Evolutionary conservation across 2,113 vertebrate species (phyloP).

Genomic region (Gobius niger): DNA sequence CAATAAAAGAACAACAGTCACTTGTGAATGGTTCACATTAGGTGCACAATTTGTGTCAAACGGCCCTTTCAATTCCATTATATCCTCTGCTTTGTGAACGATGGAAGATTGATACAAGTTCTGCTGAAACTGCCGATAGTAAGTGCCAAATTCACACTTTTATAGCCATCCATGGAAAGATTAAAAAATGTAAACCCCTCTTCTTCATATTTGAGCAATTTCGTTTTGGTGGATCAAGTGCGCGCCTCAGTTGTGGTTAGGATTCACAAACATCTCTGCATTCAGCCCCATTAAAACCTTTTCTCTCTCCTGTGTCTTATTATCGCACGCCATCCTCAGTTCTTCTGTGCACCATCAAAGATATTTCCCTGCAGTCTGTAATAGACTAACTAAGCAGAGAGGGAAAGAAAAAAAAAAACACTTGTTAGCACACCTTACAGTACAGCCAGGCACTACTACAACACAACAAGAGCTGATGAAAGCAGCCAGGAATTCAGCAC

Average conservation of each 20-base stretch:
- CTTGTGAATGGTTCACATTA: conserved; percentile 11
- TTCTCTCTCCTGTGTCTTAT: conserved; percentile 57
- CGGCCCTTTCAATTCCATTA: conserved; percentile 7
- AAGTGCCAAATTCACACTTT: neutral
- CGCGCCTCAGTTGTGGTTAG: conserved; percentile 36
- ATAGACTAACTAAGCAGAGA: conserved; percentile 59
- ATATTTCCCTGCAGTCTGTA: conserved; percentile 55
- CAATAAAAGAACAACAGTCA: conserved; percentile 16
- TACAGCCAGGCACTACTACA: conserved; percentile 25
- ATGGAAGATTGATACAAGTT: conserved; percentile 12
- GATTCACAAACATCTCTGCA: conserved; percentile 51
- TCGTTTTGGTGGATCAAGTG: conserved; percentile 32
- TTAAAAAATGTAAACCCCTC: neutral
- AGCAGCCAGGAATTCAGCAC: conserved; percentile 13
- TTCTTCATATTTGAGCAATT: conserved; percentile 11
- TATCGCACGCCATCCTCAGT: conserved; percentile 42
- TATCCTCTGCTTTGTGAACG: conserved; percentile 7
- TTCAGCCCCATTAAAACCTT: conserved; percentile 61
- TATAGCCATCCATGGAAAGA: neutral
- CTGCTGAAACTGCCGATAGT: neutral
- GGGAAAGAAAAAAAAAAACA: conserved; percentile 39
- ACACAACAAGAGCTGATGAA: conserved; percentile 27
- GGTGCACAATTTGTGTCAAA: conserved; percentile 9
- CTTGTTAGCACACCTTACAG: conserved; percentile 51
- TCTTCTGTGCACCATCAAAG: conserved; percentile 50